Conservation (phyloP, 2,888 invertebrate genomes). For the Tanytarsus gracilentus region DNA sequence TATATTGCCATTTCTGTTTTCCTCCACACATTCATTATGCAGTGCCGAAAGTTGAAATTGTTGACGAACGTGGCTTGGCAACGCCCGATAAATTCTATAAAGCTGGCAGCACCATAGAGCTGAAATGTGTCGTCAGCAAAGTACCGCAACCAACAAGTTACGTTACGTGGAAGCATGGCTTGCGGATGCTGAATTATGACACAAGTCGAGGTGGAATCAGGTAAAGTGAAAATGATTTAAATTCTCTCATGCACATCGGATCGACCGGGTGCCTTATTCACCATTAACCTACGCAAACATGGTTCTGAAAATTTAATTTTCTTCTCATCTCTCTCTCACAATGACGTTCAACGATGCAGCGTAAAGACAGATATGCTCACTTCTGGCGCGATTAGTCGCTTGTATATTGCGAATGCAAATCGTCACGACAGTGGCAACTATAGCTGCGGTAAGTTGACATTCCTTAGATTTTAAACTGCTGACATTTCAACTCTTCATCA, state of each 20-base stretch:
- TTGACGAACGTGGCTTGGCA: constrained; percentile 66
- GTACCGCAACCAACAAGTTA: constrained; percentile 66
- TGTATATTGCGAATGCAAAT: constrained; percentile 72
- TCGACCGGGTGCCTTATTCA: too few species aligned
- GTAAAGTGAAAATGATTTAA: constrained; percentile 40
- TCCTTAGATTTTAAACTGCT: too few species aligned
- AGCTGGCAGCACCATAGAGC: constrained; percentile 71
- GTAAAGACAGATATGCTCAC: constrained; percentile 69
- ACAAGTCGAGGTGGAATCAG: constrained; percentile 72
- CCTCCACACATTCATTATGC: constrained; percentile 32
- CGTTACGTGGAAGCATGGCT: constrained; percentile 71
- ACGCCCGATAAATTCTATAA: constrained; percentile 75
- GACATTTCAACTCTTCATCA: too few species aligned
- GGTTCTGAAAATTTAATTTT: too few species aligned
- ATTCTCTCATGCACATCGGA: neutral
- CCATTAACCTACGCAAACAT: too few species aligned
- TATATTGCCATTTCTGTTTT: constrained; percentile 34
- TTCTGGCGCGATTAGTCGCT: constrained; percentile 62
- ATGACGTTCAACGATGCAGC: constrained; percentile 42
- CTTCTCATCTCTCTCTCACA: neutral
- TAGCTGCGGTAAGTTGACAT: constrained; percentile 47
- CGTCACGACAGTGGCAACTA: constrained; percentile 72
- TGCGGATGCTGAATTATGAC: constrained; percentile 66
- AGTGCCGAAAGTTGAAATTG: constrained; percentile 75
- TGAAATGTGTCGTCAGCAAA: constrained; percentile 71